Percentiles rank a stretch among this genome's conserved stretches.
Conservation (phyloP, 2,113 vertebrate species). For the Spermophilus dauricus region DNA sequence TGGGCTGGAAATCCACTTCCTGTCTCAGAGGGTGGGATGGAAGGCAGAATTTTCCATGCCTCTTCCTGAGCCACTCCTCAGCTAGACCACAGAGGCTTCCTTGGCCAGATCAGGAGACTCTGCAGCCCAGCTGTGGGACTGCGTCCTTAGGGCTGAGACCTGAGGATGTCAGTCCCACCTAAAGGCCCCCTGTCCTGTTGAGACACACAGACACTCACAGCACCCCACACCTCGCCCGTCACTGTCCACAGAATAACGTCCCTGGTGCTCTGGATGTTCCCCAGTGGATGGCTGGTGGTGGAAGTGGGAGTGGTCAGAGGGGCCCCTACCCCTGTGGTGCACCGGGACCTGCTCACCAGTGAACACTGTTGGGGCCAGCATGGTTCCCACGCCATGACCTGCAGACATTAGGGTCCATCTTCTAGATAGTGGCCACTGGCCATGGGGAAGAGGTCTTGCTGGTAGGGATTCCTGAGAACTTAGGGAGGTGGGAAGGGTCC, state of each 20-base stretch:
- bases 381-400: no score
- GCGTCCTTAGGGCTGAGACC: no score
- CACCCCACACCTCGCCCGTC: background rate
- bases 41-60: background rate
- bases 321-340: fast-evolving
- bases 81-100: background rate
- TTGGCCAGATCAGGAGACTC: background rate
- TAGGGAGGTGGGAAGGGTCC: background rate
- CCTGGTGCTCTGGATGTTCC: background rate
- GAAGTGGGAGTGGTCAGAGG: fast-evolving
- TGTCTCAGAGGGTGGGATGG: background rate
- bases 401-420: fast-evolving
- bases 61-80: background rate
- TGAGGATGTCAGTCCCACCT: fast-evolving
- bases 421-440: fast-evolving
- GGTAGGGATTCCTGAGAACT: background rate
- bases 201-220: background rate
- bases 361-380: background rate
- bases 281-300: background rate
- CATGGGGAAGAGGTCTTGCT: background rate
- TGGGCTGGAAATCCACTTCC: background rate
- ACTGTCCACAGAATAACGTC: background rate
- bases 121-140: background rate
- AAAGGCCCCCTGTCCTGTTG: background rate
- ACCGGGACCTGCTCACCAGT: background rate